These are phyloP conservation scores for Malacoraja senta DNA, from an alignment of 2,797 vertebrate species.

Conservation along the genomic window DNA sequence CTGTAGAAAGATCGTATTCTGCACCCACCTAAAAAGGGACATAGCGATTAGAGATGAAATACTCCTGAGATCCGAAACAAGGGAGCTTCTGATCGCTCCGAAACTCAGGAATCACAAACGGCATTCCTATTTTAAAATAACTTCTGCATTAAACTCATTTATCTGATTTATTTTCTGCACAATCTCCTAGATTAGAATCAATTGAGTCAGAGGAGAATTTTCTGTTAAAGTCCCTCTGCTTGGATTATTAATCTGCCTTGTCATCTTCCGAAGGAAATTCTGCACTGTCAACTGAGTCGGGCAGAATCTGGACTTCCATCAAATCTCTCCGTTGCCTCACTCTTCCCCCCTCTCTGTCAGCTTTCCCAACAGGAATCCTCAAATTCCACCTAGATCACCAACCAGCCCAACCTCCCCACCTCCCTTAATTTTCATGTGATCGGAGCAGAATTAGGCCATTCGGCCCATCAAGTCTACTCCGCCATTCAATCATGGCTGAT, in stretches of 20 bases:
- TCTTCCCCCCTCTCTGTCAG: too few relatives aligned
- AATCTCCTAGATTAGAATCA: background rate
- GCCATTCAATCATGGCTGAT: too few relatives aligned
- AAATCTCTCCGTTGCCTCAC: background rate
- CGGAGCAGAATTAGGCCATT: too few relatives aligned
- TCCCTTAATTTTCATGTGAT: too few relatives aligned
- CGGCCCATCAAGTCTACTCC: too few relatives aligned
- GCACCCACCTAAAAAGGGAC: background rate
- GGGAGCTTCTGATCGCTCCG: background rate
- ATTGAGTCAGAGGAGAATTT: background rate
- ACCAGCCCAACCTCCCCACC: background rate
- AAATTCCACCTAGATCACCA: too few relatives aligned
- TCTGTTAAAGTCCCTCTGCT: background rate
- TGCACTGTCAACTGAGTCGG: background rate
- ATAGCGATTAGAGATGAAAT: background rate
- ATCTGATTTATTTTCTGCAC: background rate
- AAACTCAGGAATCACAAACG: background rate
- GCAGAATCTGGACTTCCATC: background rate
- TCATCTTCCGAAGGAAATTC: background rate
- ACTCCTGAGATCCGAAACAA: background rate
- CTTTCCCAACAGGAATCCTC: too few relatives aligned
- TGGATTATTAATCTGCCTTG: background rate
- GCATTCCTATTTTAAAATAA: background rate
- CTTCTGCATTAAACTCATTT: too few relatives aligned
- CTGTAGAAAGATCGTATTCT: background rate